Evolutionary conservation across 2,797 vertebrate genomes (phyloP).

Genomic region (Tympanoctomys barrerae): DNA sequence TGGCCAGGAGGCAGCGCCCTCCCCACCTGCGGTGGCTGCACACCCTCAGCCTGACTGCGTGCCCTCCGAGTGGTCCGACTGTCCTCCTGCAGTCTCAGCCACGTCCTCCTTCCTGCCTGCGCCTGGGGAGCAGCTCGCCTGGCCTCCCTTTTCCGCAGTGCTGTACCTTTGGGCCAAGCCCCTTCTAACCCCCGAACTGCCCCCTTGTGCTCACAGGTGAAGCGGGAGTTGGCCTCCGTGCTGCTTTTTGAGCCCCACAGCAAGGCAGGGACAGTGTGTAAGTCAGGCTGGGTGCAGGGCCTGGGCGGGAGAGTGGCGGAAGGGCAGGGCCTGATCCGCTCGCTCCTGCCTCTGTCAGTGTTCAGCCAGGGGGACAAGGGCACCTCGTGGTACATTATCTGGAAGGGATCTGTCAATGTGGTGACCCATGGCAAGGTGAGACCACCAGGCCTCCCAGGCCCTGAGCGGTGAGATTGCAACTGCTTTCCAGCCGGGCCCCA

Average conservation of each 20-base stretch:
- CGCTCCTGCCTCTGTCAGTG: slow-evolving; percentile 87
- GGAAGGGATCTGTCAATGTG: slow-evolving; percentile 98
- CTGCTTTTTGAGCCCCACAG: slow-evolving; percentile 96
- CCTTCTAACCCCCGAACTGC: background rate
- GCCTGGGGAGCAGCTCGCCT: background rate
- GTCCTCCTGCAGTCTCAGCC: background rate
- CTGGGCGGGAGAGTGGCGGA: background rate
- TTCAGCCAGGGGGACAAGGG: slow-evolving; percentile 99
- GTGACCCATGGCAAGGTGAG: slow-evolving; percentile 97
- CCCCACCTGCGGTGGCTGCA: fast-evolving
- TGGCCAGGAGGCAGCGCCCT: fast-evolving
- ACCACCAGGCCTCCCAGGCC: background rate
- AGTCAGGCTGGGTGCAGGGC: slow-evolving; percentile 80
- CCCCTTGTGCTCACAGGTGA: slow-evolving; percentile 89
- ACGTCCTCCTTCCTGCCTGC: background rate
- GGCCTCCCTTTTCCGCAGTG: background rate
- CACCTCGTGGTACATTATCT: slow-evolving; percentile 99
- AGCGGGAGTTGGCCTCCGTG: slow-evolving; percentile 95
- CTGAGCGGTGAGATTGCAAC: background rate
- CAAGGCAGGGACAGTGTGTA: slow-evolving; percentile 96
- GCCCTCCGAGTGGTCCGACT: background rate
- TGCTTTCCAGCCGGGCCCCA: background rate
- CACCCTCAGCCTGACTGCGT: background rate
- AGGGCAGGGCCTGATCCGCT: background rate
- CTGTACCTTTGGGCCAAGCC: background rate